These are phyloP conservation scores for Corynorhinus townsendii DNA, from an alignment of 2,113 vertebrate genomes.

Conservation along the genomic window DNA sequence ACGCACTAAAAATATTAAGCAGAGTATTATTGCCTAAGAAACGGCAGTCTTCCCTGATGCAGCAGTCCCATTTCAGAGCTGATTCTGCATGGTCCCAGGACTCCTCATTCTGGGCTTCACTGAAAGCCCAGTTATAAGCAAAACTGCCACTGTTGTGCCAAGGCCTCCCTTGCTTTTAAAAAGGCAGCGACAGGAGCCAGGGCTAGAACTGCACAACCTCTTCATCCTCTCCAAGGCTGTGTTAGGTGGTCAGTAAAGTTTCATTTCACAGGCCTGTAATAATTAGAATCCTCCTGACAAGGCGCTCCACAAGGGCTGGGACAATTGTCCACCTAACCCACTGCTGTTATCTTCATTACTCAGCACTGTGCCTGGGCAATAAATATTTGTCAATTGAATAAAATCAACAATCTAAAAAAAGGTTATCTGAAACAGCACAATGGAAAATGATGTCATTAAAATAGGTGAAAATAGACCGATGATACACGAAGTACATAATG, in stretches of 20 bases:
- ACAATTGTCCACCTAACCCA: background rate
- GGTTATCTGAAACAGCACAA: background rate
- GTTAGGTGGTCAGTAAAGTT: background rate
- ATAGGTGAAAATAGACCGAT: slow-evolving; percentile 1
- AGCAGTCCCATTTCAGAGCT: slow-evolving; percentile 24
- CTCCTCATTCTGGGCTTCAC: slow-evolving; percentile 27
- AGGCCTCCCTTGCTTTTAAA: background rate
- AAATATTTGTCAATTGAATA: slow-evolving; percentile 5
- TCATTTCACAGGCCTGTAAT: background rate
- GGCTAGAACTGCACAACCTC: background rate
- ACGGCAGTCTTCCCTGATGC: slow-evolving; percentile 17
- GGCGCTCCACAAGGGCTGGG: background rate
- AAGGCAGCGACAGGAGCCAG: background rate
- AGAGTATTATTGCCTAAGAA: slow-evolving; percentile 71
- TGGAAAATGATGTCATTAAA: slow-evolving; percentile 11
- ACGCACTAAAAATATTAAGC: slow-evolving; percentile 70
- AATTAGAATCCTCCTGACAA: background rate
- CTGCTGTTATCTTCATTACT: background rate
- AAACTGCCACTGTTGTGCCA: background rate
- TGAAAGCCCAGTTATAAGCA: background rate
- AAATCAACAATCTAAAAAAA: slow-evolving; percentile 16
- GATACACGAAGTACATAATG: slow-evolving; percentile 7
- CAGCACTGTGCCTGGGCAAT: background rate
- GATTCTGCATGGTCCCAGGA: slow-evolving; percentile 24
- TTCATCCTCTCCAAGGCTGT: background rate